Evolutionary conservation across 2,888 invertebrate genomes (phyloP).

Genomic region (Elegia similella): DNA sequence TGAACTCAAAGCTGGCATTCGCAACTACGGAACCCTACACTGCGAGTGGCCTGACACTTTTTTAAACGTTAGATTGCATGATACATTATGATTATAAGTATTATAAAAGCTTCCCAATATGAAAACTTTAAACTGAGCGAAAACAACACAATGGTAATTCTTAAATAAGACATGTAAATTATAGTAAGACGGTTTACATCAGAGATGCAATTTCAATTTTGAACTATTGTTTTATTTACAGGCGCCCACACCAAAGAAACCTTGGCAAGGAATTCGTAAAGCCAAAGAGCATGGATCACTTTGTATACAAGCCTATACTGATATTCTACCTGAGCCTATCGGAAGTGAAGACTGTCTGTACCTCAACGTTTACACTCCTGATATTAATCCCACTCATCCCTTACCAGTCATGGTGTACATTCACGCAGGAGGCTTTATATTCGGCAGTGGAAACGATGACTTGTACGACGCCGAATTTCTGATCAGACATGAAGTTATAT

Average conservation of each 20-base stretch:
- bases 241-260: constrained; percentile 42
- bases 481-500: constrained; percentile 39
- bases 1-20: too few relatives aligned
- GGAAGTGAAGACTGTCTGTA: constrained; percentile 57
- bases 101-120: too few relatives aligned
- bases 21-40: too few relatives aligned
- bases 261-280: constrained; percentile 49
- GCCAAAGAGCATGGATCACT: constrained; percentile 40
- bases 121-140: too few relatives aligned
- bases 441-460: constrained; percentile 42
- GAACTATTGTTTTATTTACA: constrained; percentile 22
- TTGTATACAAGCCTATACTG: constrained; percentile 35
- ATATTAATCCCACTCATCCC: constrained; percentile 31
- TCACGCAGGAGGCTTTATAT: constrained; percentile 40
- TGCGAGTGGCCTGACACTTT: too few relatives aligned
- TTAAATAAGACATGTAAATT: too few relatives aligned
- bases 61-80: too few relatives aligned
- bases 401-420: constrained; percentile 50
- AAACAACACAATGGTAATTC: too few relatives aligned
- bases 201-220: too few relatives aligned
- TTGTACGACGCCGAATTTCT: constrained; percentile 46
- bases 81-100: too few relatives aligned
- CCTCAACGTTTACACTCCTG: constrained; percentile 51
- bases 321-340: constrained; percentile 17
- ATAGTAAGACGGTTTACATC: too few relatives aligned